These are phyloP conservation scores for Typhlomys cinereus DNA, from an alignment of 2,113 vertebrate genomes.

Conservation along the genomic window DNA sequence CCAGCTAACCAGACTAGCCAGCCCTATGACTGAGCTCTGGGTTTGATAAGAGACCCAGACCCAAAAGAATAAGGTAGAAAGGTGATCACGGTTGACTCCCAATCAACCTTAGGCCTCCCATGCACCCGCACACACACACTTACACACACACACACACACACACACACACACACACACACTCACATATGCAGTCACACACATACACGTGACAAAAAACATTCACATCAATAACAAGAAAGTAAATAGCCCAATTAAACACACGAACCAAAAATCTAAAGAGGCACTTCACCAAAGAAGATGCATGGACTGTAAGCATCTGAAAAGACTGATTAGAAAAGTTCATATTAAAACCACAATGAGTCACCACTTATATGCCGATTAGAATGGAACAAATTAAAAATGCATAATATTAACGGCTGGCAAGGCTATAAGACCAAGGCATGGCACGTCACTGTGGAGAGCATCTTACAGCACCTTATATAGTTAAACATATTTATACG, in stretches of 20 bases:
- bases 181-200: no score
- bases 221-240: slow-evolving; percentile 19
- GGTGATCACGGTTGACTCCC: no score
- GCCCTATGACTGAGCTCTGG: no score
- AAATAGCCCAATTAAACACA: slow-evolving; percentile 14
- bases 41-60: no score
- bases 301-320: not conserved
- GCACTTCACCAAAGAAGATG: not conserved
- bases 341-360: not conserved
- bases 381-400: not conserved
- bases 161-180: no score
- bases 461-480: not conserved
- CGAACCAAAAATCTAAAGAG: not conserved
- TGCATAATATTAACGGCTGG: not conserved
- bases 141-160: no score
- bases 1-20: no score
- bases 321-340: not conserved
- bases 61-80: no score
- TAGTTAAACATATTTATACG: not conserved
- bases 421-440: not conserved
- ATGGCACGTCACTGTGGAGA: not conserved
- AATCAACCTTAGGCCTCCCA: no score
- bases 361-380: not conserved
- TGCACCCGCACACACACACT: no score
- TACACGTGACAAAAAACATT: no score